A percentile compares a stretch with the other conserved stretches of the same genome.
These are phyloP conservation scores for Pogonognathellus flavescens DNA, from an alignment of 1,140 invertebrate species.

Conservation along the genomic window DNA sequence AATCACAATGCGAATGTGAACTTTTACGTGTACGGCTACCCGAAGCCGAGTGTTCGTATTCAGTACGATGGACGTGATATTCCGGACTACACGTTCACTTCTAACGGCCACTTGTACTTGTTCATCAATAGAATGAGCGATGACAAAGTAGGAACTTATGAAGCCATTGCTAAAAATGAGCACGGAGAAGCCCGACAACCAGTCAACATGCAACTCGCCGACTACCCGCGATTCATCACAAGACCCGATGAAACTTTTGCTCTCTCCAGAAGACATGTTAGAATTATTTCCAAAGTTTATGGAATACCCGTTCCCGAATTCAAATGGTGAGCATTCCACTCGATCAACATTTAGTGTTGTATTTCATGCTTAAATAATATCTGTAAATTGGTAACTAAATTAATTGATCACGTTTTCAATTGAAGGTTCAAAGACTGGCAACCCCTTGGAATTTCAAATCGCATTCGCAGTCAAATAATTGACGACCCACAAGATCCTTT, in stretches of 20 bases:
- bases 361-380: no score
- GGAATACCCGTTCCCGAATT: conserved; percentile 87
- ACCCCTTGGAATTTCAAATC: conserved; percentile 80
- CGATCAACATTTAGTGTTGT: background rate
- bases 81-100: conserved; percentile 50
- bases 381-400: no score
- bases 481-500: conserved; percentile 73
- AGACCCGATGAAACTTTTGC: conserved; percentile 25
- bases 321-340: conserved; percentile 79
- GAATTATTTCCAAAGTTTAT: conserved; percentile 17
- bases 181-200: conserved; percentile 88
- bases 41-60: conserved; percentile 74
- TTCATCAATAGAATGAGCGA: conserved; percentile 91
- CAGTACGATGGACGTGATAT: conserved; percentile 1
- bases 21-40: conserved; percentile 94
- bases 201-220: conserved; percentile 88
- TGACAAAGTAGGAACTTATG: conserved; percentile 91
- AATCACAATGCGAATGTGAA: conserved; percentile 88
- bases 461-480: conserved; percentile 78
- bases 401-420: background rate
- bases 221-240: conserved; percentile 88
- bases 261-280: background rate
- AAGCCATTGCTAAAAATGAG: conserved; percentile 92
- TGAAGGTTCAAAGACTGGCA: conserved; percentile 92
- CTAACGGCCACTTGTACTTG: conserved; percentile 44